These are phyloP conservation scores for Archips crataeganus DNA, from an alignment of 2,888 invertebrate species.

Conservation along the genomic window DNA sequence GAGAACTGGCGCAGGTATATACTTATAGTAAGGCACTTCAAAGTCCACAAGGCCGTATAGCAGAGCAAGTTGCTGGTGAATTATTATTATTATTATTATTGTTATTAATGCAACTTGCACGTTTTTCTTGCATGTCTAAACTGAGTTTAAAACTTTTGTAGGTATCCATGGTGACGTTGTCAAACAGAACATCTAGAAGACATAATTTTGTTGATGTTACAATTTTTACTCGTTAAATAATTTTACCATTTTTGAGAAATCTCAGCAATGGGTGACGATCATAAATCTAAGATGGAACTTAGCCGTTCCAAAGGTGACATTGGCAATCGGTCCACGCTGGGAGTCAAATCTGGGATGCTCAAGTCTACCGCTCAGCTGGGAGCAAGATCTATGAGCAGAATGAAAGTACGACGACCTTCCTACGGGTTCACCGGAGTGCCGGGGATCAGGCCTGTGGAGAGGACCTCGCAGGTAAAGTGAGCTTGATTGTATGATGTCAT, in stretches of 20 bases:
- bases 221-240: background rate
- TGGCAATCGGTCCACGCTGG: constrained; percentile 54
- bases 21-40: too few species aligned
- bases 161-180: background rate
- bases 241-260: background rate
- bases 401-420: constrained; percentile 62
- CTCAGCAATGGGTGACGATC: constrained; percentile 14
- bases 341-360: constrained; percentile 51
- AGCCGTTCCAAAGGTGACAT: constrained; percentile 31
- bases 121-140: background rate
- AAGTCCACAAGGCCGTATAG: too few species aligned
- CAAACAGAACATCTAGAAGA: constrained; percentile 4
- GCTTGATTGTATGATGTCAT: background rate
- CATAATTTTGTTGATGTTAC: background rate
- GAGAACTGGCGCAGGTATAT: too few species aligned
- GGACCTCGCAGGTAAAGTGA: constrained; percentile 63
- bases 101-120: background rate
- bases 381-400: constrained; percentile 61
- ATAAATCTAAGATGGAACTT: background rate
- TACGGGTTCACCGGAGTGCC: constrained; percentile 67
- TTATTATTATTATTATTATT: too few species aligned
- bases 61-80: too few species aligned
- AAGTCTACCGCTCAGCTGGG: constrained; percentile 49
- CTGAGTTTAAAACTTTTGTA: background rate
- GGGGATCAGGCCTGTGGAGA: constrained; percentile 65